Evolutionary conservation across 2,113 vertebrate species (phyloP).

Genomic region (Eretmochelys imbricata): DNA sequence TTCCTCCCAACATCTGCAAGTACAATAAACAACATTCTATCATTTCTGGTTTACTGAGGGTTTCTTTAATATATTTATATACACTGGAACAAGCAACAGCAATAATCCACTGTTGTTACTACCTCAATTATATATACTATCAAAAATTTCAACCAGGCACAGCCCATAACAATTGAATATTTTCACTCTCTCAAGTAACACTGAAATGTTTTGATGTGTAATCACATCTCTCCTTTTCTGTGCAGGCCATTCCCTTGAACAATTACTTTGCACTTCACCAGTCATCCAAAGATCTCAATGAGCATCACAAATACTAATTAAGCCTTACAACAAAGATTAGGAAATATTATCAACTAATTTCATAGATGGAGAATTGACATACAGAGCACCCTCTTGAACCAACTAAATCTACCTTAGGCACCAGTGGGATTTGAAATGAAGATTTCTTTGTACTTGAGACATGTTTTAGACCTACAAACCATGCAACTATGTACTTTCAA

Average conservation of each 20-base stretch:
- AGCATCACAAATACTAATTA: not conserved
- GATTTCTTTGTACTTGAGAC: not conserved
- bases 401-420: not conserved
- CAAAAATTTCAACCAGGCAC: not conserved
- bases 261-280: not conserved
- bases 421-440: not conserved
- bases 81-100: not conserved
- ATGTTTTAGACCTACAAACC: accelerated
- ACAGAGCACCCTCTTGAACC: accelerated
- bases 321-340: not conserved
- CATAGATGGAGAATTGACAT: not conserved
- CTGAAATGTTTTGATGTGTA: not conserved
- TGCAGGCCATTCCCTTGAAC: not conserved
- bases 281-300: not conserved
- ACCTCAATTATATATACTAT: not conserved
- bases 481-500: not conserved
- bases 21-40: not conserved
- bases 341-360: not conserved
- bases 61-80: not conserved
- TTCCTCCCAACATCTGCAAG: slow-evolving; percentile 92
- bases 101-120: not conserved
- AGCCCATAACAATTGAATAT: not conserved
- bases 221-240: not conserved
- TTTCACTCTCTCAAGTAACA: not conserved
- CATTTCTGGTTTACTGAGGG: not conserved